Evolutionary conservation across 2,797 vertebrate species (phyloP).

Genomic region (Muraenolepis orangiensis): DNA sequence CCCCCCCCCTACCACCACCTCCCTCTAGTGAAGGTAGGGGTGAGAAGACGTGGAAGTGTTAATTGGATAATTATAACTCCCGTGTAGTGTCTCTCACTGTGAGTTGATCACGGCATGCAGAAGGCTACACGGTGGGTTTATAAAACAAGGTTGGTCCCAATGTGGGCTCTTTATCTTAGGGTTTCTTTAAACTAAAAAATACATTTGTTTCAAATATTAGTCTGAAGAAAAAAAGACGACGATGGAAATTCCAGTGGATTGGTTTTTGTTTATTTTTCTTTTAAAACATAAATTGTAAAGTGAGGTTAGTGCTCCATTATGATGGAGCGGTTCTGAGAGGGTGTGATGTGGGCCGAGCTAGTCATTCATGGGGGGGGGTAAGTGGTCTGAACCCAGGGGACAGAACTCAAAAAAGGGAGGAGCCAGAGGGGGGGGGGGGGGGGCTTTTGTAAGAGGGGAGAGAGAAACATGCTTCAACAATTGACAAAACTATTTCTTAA

Average conservation of each 20-base stretch:
- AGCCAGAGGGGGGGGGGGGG: conserved; percentile 48
- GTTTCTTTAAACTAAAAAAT: conserved; percentile 55
- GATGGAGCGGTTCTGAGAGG: conserved; percentile 51
- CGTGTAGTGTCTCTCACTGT: conserved; percentile 21
- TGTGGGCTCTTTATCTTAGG: conserved; percentile 69
- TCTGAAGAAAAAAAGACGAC: conserved; percentile 56
- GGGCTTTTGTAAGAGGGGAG: conserved; percentile 69
- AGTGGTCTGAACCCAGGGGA: conserved; percentile 38
- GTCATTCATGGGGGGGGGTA: conserved; percentile 49
- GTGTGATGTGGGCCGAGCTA: conserved; percentile 58
- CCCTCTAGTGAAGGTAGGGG: conserved; percentile 37
- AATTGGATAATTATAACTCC: conserved; percentile 58
- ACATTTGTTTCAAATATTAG: conserved; percentile 66
- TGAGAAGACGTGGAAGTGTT: conserved; percentile 37
- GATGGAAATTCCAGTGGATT: conserved; percentile 51
- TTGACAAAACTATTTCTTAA: conserved; percentile 66
- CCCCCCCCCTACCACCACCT: no score
- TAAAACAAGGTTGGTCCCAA: conserved; percentile 59
- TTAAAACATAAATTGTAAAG: conserved; percentile 48
- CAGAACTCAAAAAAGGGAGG: conserved; percentile 41
- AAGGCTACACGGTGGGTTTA: conserved; percentile 49
- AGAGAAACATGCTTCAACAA: conserved; percentile 67
- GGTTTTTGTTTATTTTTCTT: conserved; percentile 60
- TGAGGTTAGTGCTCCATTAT: conserved; percentile 54
- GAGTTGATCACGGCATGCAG: conserved; percentile 29